These are phyloP conservation scores for Urosaurus nigricauda DNA, from an alignment of 2,797 vertebrate species.

Conservation along the genomic window DNA sequence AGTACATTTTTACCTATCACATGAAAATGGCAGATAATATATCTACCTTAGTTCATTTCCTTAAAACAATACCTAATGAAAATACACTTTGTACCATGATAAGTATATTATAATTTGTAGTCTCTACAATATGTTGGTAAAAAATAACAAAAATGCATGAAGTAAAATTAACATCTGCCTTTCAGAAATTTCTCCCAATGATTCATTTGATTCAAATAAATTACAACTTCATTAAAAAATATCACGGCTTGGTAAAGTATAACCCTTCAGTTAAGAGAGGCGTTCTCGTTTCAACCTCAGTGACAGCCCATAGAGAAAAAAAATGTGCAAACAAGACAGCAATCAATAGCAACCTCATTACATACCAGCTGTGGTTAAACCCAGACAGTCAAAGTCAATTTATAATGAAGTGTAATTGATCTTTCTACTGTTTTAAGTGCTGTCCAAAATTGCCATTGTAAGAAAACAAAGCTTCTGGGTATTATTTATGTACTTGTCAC, in stretches of 20 bases:
- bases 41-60: not conserved
- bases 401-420: constrained; percentile 62
- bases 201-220: not conserved
- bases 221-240: not conserved
- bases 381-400: constrained; percentile 52
- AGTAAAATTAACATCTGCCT: not conserved
- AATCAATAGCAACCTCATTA: constrained; percentile 64
- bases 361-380: constrained; percentile 48
- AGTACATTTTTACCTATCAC: not conserved
- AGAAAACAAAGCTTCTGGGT: constrained; percentile 55
- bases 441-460: constrained; percentile 11
- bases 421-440: constrained; percentile 42
- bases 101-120: not conserved
- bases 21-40: not conserved
- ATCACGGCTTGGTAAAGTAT: constrained; percentile 18
- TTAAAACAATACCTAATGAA: not conserved
- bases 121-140: not conserved
- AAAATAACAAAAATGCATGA: not conserved
- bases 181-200: not conserved
- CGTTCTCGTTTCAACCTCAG: constrained; percentile 52
- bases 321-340: constrained; percentile 49
- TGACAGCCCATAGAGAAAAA: constrained; percentile 47
- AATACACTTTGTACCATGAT: not conserved
- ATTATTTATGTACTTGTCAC: constrained; percentile 32
- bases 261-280: constrained; percentile 49